A percentile compares a stretch with the other conserved stretches of the same genome.
phyloP scores from a whole-genome alignment of 2,888 invertebrate species.

The Ophioninae sp. region DNA sequence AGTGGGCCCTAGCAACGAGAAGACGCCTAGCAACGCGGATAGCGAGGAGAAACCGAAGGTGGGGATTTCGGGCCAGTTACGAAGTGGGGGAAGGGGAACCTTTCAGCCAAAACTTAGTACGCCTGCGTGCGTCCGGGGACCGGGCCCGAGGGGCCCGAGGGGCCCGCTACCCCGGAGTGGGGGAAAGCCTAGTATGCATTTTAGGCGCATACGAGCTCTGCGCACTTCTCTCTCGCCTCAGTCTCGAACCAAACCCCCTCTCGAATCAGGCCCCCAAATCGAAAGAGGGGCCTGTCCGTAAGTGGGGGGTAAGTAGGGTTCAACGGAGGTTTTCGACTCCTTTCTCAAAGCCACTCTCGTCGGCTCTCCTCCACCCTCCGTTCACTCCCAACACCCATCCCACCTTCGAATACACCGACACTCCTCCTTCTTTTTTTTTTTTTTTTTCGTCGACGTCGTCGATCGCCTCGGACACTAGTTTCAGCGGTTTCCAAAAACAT shows the following conservation, averaged over 20 bases:
- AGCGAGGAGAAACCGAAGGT: conserved; percentile 43
- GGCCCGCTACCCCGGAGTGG: conserved; percentile 63
- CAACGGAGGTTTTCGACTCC: conserved; percentile 81
- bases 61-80: conserved; percentile 9
- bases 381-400: too few relatives aligned
- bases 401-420: conserved; percentile 1
- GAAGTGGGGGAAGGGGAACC: conserved; percentile 34
- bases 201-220: conserved; percentile 74
- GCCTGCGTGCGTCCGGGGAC: conserved; percentile 14
- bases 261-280: conserved; percentile 62
- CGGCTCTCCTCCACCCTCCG: conserved; percentile 30
- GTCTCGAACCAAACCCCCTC: conserved; percentile 48
- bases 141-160: conserved; percentile 15
- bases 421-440: conserved; percentile 29
- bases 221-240: conserved; percentile 56
- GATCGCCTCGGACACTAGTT: conserved; percentile 75
- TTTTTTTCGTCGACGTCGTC: conserved; percentile 49
- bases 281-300: conserved; percentile 67
- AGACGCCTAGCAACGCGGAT: conserved; percentile 78
- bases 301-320: conserved; percentile 81
- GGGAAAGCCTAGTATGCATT: conserved; percentile 78
- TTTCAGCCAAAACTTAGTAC: conserved; percentile 31
- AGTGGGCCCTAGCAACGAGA: conserved; percentile 80
- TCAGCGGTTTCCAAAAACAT: conserved; percentile 79
- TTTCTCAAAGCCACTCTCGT: conserved; percentile 54